phyloP scores from a whole-genome alignment of 2,888 invertebrate species.

The Colostygia pectinataria region DNA sequence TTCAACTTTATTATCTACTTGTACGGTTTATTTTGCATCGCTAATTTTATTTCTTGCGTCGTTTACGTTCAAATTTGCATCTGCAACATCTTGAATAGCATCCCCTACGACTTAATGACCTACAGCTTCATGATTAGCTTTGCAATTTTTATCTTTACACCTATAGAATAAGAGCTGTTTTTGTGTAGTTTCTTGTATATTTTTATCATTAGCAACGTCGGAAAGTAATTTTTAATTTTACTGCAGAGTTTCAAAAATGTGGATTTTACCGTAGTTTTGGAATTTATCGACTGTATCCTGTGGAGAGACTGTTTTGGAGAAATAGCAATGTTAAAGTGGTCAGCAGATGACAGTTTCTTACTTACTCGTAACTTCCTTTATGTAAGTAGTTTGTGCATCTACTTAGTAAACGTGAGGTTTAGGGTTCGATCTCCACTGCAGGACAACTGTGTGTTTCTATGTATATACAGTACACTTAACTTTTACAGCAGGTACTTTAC shows the following conservation, averaged over 20 bases:
- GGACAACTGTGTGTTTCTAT: too few species aligned
- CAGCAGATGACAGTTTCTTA: constrained; percentile 40
- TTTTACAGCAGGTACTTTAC: too few species aligned
- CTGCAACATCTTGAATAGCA: constrained; percentile 79
- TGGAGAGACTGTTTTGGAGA: constrained; percentile 41
- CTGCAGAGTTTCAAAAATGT: constrained; percentile 69
- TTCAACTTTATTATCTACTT: constrained; percentile 35
- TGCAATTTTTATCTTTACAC: constrained; percentile 47
- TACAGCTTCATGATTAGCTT: constrained; percentile 53
- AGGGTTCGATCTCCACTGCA: too few species aligned
- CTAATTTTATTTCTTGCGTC: constrained; percentile 37
- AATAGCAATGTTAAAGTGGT: constrained; percentile 41
- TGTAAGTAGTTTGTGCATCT: constrained; percentile 3
- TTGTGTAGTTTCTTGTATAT: constrained; percentile 34
- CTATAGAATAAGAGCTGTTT: constrained; percentile 43
- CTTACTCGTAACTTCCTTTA: too few species aligned
- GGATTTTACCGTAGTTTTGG: constrained; percentile 70
- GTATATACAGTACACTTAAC: too few species aligned
- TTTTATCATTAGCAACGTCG: constrained; percentile 50
- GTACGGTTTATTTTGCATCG: constrained; percentile 37
- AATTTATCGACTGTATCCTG: constrained; percentile 66
- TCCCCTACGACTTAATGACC: constrained; percentile 74
- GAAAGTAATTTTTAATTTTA: constrained; percentile 64
- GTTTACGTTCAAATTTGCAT: constrained; percentile 38
- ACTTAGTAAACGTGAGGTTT: too few species aligned